Percentiles rank a stretch among this genome's conserved stretches.
Evolutionary conservation across 2,113 vertebrate species (phyloP).

Genomic region (Cichladusa arquata): DNA sequence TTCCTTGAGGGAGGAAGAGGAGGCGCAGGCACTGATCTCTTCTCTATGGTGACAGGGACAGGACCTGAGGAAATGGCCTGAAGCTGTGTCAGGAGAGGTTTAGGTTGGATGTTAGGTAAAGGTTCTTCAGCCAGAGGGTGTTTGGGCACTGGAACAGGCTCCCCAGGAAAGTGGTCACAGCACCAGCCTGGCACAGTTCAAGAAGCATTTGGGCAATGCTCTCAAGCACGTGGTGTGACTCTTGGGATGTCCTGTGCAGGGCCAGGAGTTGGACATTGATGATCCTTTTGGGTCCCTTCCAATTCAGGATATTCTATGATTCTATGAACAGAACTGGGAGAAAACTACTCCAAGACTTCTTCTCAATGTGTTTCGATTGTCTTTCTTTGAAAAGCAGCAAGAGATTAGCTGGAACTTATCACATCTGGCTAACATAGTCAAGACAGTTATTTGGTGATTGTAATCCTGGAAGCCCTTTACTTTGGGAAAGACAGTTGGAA

Average conservation of each 20-base stretch:
- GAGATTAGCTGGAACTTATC: neutral
- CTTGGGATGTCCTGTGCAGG: neutral
- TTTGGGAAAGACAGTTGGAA: neutral
- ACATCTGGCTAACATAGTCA: neutral
- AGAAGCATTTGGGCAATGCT: rapidly evolving
- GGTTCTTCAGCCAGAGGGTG: neutral
- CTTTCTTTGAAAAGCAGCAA: neutral
- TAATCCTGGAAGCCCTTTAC: neutral
- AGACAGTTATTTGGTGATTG: neutral
- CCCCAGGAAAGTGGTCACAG: neutral
- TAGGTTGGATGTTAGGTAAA: rapidly evolving
- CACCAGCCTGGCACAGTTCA: neutral
- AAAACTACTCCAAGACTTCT: neutral
- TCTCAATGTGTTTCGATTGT: neutral
- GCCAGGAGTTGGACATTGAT: neutral
- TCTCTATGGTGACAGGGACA: neutral
- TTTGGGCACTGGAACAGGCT: neutral
- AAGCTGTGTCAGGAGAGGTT: neutral
- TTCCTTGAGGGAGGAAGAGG: neutral
- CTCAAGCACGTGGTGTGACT: neutral
- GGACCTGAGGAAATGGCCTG: neutral
- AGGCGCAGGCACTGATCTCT: neutral
- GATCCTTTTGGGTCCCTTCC: neutral
- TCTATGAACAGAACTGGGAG: neutral
- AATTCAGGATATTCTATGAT: neutral